These are phyloP conservation scores for Menura novaehollandiae DNA, from an alignment of 2,113 vertebrate species.

Conservation along the genomic window DNA sequence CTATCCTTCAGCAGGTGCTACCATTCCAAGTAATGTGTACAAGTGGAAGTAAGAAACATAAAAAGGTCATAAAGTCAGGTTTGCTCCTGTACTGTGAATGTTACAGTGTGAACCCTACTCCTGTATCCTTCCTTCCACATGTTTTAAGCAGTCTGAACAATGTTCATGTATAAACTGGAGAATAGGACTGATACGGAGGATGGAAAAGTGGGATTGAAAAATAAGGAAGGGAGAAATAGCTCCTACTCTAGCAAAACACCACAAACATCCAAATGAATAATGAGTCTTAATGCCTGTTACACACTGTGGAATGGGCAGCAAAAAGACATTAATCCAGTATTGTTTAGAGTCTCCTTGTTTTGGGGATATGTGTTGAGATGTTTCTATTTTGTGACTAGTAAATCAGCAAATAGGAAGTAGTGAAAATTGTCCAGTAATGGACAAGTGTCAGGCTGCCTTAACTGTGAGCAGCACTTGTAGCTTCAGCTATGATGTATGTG, in stretches of 20 bases:
- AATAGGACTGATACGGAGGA: neutral
- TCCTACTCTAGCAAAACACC: neutral
- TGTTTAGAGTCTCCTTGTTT: neutral
- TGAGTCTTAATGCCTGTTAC: neutral
- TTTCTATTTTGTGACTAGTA: neutral
- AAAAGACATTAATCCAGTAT: neutral
- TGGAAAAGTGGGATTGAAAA: neutral
- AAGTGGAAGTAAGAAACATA: neutral
- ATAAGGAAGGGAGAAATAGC: neutral
- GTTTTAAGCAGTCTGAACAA: neutral
- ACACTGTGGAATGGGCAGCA: neutral
- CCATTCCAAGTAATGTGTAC: neutral
- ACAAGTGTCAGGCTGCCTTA: neutral
- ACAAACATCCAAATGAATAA: neutral
- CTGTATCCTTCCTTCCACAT: neutral
- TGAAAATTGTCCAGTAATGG: neutral
- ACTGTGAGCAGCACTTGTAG: neutral
- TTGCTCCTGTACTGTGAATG: neutral
- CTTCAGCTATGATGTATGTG: neutral
- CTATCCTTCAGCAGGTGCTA: neutral
- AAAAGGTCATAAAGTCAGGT: neutral
- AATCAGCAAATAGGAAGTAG: neutral
- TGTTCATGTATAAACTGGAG: neutral
- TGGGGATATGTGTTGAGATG: neutral
- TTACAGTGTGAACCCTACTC: neutral